Percentiles rank a stretch among this genome's conserved stretches.
Conservation (phyloP, 1,140 invertebrate species). For the Calycopis cecrops region DNA sequence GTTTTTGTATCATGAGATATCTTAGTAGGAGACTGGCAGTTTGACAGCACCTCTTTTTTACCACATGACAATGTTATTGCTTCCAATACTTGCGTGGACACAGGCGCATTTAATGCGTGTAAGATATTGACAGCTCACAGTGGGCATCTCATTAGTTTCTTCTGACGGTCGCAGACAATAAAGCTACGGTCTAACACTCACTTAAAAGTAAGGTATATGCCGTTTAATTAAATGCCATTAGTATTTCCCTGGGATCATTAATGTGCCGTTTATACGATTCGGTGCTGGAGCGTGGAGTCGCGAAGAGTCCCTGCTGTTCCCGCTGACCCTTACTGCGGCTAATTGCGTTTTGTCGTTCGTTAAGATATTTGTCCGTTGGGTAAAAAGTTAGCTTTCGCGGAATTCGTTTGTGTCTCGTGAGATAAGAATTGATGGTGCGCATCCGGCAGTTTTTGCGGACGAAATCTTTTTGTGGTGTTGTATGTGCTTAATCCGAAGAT, state of each 20-base stretch:
- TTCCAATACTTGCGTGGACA: too few species aligned
- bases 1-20: too few species aligned
- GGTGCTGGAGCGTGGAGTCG: constrained; percentile 11
- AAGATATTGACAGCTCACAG: neutral
- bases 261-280: constrained; percentile 6
- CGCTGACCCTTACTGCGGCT: constrained; percentile 33
- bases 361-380: constrained; percentile 35
- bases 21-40: too few species aligned
- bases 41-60: too few species aligned
- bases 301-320: constrained; percentile 39
- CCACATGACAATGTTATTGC: too few species aligned
- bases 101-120: too few species aligned
- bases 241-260: neutral
- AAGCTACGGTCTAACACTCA: neutral
- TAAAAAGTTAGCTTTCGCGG: constrained; percentile 28
- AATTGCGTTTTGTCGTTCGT: constrained; percentile 38
- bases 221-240: neutral
- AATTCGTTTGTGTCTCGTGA: constrained; percentile 29
- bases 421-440: constrained; percentile 2
- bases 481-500: too few species aligned
- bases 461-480: neutral
- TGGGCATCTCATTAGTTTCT: constrained; percentile 3
- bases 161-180: neutral
- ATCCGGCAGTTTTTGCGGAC: neutral
- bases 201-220: neutral